phyloP scores from a whole-genome alignment of 1,140 invertebrate species.

The Panulirus ornatus region DNA sequence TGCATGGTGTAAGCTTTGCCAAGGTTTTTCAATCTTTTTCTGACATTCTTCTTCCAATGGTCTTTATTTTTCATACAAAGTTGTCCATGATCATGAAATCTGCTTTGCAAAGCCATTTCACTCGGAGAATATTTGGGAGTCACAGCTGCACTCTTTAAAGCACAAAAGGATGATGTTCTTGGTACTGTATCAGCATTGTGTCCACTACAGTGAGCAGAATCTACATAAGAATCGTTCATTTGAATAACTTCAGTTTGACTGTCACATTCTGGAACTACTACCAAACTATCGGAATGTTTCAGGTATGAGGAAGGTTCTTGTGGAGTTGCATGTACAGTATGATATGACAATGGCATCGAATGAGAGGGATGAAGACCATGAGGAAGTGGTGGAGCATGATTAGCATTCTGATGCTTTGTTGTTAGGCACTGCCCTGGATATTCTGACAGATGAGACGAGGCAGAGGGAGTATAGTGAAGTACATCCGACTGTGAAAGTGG shows the following conservation, averaged over 20 bases:
- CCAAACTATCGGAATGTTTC: not conserved
- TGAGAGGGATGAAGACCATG: not conserved
- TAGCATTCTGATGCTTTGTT: not conserved
- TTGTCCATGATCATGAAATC: not conserved
- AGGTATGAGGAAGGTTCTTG: not conserved
- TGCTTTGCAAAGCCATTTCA: not conserved
- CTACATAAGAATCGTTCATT: not conserved
- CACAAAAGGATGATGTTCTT: not conserved
- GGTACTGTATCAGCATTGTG: not conserved
- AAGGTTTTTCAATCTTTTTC: slow-evolving; percentile 22
- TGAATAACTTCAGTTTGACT: not conserved
- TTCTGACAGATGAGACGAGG: not conserved
- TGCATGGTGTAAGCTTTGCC: not conserved
- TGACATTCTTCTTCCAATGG: slow-evolving; percentile 12
- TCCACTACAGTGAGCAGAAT: not conserved
- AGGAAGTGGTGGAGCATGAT: not conserved
- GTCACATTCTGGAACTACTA: not conserved
- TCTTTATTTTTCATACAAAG: not conserved
- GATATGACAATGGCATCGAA: too few species aligned
- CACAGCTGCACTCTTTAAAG: not conserved
- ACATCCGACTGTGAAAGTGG: not conserved
- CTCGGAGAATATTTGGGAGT: not conserved
- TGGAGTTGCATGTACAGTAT: too few species aligned
- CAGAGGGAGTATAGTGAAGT: not conserved
- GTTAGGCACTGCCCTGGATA: not conserved